Evolutionary conservation across 2,797 vertebrate genomes (phyloP), one percentile per base, ranked within the genome.

Genomic region (Phoebastria nigripes): DNA sequence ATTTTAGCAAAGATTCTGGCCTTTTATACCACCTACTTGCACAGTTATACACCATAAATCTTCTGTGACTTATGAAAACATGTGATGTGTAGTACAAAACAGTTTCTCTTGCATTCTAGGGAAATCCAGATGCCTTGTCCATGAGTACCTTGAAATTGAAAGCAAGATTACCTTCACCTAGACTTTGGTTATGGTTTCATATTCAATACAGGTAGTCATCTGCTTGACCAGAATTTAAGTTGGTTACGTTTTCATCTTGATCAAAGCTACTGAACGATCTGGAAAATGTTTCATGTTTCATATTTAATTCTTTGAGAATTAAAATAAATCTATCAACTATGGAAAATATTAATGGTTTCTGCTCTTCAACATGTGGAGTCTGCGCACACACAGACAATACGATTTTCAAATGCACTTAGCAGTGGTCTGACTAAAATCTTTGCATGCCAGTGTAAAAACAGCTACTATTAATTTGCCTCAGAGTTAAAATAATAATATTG

Each of bases 311-410:
- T 66, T 84, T 58, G 52, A 87, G 55, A 82, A 92, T 70, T 66
- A 62, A 90, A 92, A 93, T 47, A 25, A n/a, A 59, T 66, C 9
- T 76, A 19, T 81, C n/a, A n/a, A 1, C 15, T 62, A 24, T n/a
- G 7, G 22, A 72, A 78, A 87, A 76, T 37, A 31, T 28, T 26
- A 66, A n/a, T 31, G 13, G 3, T 86, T 74, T 90, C 42, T 90
- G 17, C 15, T 82, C 14, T 92, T 89, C 44, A 41, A 26, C 17
- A 3, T n/a, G 19, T 46, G 4, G 2, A 77, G 13, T 79, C 37
- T 2, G 1, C 1, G 5, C 20, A 29, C n/a, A 17, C 35, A 37
- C 18, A 65, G 24, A 72, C 37, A 70, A 56, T 6, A 39, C 0
- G 4, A 67, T 65, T 82, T 82, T 74, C 26, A 78, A 85, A 67